Base-by-base conservation (phyloP, 2,113 vertebrate species). In the Oceanites oceanicus region DNA sequence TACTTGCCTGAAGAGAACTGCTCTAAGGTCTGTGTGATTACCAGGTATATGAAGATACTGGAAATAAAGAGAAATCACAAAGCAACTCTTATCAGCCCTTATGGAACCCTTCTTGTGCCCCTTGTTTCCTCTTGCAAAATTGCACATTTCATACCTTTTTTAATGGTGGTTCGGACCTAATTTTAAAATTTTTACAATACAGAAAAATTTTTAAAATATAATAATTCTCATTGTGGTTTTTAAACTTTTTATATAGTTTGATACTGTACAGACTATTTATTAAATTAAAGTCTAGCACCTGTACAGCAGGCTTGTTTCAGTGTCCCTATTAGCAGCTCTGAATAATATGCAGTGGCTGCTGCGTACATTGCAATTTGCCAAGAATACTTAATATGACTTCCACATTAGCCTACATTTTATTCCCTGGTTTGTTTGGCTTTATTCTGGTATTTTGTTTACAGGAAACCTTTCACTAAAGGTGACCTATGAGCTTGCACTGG, bases 241-340 rank as follows among this genome's bases (percentile, higher is more conserved):
- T 97, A 97, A 96, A 88, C 75, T 98, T 98, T 97, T 97, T 96
- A 88, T 98, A 96, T 95, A 73, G 88, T 97, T 98, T 97, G 93
- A 98, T 97, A 96, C 90, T 97, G 94, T 97, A 96, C 62, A 96
- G 94, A 96, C 66, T 96, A 40, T 92, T 95, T 97, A 86, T 86
- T 94, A 96, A 88, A 90, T 92, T 62, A 61, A 91, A 71, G 82
- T 84, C 40, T 80, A 79, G 91, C 66, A 85, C 86, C 84, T 95
- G 72, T 86, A 84, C 38, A 88, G 71, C 67, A 88, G 77, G 66
- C 77, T 97, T 90, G 73, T 92, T 92, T 92, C 83, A 79, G 19
- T 77, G 67, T 97, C 95, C 91, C 58, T 79, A 18, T 32, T 10
- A 88, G 73, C 70, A 71, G 88, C 87, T 91, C 49, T 88, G 70